Percentiles rank a stretch among this genome's conserved stretches.
phyloP scores from a whole-genome alignment of 2,797 vertebrate species.

The Sebastolobus altivelis region DNA sequence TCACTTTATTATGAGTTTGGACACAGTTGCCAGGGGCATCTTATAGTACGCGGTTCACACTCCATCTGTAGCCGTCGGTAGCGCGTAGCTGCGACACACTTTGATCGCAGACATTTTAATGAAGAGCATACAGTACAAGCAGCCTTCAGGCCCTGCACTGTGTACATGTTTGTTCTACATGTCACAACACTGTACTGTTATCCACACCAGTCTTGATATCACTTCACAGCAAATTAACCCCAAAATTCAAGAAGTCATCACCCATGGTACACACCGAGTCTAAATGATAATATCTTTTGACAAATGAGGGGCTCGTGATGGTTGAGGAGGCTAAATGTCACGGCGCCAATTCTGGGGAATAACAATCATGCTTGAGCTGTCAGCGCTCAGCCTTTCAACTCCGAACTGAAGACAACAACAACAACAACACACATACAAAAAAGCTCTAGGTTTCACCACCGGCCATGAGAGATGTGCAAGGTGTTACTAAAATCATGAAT shows the following conservation, averaged over 20 bases:
- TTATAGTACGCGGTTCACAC: slow-evolving; percentile 13
- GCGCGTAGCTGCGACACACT: slow-evolving; percentile 42
- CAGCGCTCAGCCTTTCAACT: slow-evolving; percentile 55
- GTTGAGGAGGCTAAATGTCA: slow-evolving; percentile 22
- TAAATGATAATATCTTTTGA: slow-evolving; percentile 34
- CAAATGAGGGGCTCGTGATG: slow-evolving; percentile 18
- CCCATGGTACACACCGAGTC: not conserved
- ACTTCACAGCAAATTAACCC: slow-evolving; percentile 38
- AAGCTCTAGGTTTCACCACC: slow-evolving; percentile 41
- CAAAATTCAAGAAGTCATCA: slow-evolving; percentile 19
- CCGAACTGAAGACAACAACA: slow-evolving; percentile 28
- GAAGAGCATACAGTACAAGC: slow-evolving; percentile 24
- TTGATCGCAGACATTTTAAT: slow-evolving; percentile 66
- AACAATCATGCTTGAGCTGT: slow-evolving; percentile 51
- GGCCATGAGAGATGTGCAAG: slow-evolving; percentile 47
- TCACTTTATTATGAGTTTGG: slow-evolving; percentile 55
- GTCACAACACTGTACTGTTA: slow-evolving; percentile 19
- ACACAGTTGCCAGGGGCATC: slow-evolving; percentile 44
- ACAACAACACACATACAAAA: not conserved
- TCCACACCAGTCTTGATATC: slow-evolving; percentile 5
- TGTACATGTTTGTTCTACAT: slow-evolving; percentile 22
- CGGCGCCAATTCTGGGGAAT: slow-evolving; percentile 43
- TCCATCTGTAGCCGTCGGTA: slow-evolving; percentile 53
- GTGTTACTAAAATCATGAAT: slow-evolving; percentile 65
- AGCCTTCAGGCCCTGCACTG: slow-evolving; percentile 22